phyloP scores from a whole-genome alignment of 2,113 vertebrate species.

The Cyanistes caeruleus region DNA sequence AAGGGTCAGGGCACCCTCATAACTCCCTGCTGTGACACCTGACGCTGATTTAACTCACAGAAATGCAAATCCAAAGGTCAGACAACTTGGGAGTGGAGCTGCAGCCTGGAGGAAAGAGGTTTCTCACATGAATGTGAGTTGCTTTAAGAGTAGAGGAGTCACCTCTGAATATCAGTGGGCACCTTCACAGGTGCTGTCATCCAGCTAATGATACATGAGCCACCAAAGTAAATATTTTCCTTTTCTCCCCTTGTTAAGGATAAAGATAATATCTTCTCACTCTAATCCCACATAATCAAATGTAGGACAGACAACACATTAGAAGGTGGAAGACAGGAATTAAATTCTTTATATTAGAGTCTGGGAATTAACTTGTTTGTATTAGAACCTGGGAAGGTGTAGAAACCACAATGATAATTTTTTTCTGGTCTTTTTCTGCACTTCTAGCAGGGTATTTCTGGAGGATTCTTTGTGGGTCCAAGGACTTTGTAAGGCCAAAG shows the following conservation, averaged over 20 bases:
- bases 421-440: not conserved
- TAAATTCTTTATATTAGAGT: not conserved
- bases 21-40: not conserved
- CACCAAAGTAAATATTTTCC: conserved; percentile 26
- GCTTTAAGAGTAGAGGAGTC: not conserved
- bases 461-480: not conserved
- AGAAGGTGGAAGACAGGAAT: not conserved
- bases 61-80: not conserved
- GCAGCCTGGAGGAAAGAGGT: not conserved
- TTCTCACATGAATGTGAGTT: not conserved
- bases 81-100: not conserved
- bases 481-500: not conserved
- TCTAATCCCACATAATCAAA: not conserved
- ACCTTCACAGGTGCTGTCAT: not conserved
- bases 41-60: not conserved
- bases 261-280: not conserved
- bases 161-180: conserved; percentile 17
- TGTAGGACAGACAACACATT: not conserved
- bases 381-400: not conserved
- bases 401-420: not conserved
- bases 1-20: not conserved
- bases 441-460: not conserved
- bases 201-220: not conserved
- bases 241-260: not conserved
- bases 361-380: not conserved